Evolutionary conservation across 2,888 invertebrate species (phyloP).

Genomic region (Patella pellucida): DNA sequence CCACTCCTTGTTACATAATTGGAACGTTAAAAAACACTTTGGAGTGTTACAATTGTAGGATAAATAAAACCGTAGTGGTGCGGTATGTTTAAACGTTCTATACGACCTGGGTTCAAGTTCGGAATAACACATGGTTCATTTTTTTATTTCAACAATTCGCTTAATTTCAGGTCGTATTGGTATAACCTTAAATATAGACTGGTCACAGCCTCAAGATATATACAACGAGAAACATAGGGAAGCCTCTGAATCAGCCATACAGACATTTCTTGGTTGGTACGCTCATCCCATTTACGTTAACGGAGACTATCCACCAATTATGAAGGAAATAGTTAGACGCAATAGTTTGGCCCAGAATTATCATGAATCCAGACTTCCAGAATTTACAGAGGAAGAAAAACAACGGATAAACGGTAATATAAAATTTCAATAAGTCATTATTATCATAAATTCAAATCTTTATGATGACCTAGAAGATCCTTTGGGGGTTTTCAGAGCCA

Average conservation of each 20-base stretch:
- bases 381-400: conserved; percentile 61
- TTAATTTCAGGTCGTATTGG: conserved; percentile 45
- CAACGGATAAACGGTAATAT: conserved; percentile 52
- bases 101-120: no score
- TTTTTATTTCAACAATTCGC: neutral
- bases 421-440: neutral
- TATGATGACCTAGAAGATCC: no score
- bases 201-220: conserved; percentile 43
- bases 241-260: conserved; percentile 47
- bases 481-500: no score
- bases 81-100: no score
- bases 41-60: no score
- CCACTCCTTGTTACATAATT: no score
- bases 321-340: conserved; percentile 44
- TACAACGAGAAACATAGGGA: conserved; percentile 37
- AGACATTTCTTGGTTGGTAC: conserved; percentile 62
- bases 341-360: conserved; percentile 47
- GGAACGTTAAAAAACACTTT: no score
- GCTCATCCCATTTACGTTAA: conserved; percentile 62
- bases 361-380: conserved; percentile 53
- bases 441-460: no score
- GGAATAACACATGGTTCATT: no score
- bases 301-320: conserved; percentile 73
- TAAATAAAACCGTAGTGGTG: no score
- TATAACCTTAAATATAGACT: conserved; percentile 54